Percentiles rank a stretch among this genome's conserved stretches.
Evolutionary conservation across 2,113 vertebrate genomes (phyloP).

Genomic region (Anser brachyrhynchus): DNA sequence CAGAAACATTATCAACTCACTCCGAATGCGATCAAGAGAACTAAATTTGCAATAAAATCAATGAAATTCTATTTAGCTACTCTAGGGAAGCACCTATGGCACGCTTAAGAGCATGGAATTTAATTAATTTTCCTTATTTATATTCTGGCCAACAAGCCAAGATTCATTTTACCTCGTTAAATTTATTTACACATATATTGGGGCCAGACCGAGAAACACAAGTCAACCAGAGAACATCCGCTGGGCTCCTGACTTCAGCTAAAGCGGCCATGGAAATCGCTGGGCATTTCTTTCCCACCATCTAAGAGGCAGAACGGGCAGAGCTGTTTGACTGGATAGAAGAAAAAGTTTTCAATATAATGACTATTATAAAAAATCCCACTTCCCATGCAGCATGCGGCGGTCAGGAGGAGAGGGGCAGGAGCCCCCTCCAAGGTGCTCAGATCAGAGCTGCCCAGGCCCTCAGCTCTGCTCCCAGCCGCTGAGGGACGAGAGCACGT

Average conservation of each 20-base stretch:
- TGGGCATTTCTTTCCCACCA: not conserved
- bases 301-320: not conserved
- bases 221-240: not conserved
- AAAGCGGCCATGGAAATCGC: not conserved
- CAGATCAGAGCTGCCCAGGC: too few species aligned
- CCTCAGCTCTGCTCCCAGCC: not conserved
- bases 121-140: conserved; percentile 40
- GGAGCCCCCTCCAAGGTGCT: not conserved
- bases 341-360: not conserved
- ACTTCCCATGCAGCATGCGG: too few species aligned
- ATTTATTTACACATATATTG: not conserved
- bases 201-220: not conserved
- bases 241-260: not conserved
- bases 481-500: fast-evolving
- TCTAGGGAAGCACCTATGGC: not conserved
- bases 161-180: not conserved
- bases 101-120: not conserved
- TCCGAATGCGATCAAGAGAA: not conserved
- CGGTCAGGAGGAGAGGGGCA: not conserved
- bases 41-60: not conserved
- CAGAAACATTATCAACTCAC: fast-evolving
- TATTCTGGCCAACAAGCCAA: not conserved
- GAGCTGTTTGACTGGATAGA: too few species aligned
- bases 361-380: too few species aligned
- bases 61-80: not conserved